Percentiles rank a stretch among this genome's conserved stretches.
phyloP scores from a whole-genome alignment of 1,140 invertebrate species.

The Caenorhabditis brenneri region DNA sequence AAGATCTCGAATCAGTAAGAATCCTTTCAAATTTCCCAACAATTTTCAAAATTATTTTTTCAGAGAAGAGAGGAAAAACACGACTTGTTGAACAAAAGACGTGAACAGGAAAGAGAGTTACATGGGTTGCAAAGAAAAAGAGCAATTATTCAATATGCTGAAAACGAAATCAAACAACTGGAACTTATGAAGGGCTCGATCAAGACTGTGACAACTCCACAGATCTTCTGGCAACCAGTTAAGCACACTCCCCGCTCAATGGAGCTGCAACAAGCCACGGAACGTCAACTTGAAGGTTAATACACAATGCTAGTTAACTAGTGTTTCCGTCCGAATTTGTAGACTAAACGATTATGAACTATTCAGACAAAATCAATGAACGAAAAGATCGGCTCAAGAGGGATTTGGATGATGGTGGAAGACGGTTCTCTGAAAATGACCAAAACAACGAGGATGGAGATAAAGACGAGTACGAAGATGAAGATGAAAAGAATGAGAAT shows the following conservation, averaged over 20 bases:
- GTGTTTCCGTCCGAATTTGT: not conserved
- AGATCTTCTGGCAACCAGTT: constrained; percentile 25
- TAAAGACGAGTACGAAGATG: constrained; percentile 7
- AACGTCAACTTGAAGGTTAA: not conserved
- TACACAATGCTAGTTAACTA: no score
- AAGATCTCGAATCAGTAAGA: constrained; percentile 1
- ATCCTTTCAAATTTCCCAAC: not conserved
- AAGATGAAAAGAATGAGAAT: constrained; percentile 44
- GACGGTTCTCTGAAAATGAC: not conserved
- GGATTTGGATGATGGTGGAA: constrained; percentile 19
- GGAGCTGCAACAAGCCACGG: not conserved
- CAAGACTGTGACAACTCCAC: not conserved
- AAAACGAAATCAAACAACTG: not conserved
- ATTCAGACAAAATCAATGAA: constrained; percentile 34
- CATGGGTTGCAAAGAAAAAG: not conserved
- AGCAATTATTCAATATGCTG: constrained; percentile 41
- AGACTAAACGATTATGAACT: not conserved
- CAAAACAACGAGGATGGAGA: not conserved
- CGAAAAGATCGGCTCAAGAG: constrained; percentile 43
- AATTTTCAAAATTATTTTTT: not conserved
- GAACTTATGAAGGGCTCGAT: constrained; percentile 27
- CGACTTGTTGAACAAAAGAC: constrained; percentile 15
- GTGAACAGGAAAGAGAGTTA: constrained; percentile 29
- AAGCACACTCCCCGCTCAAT: constrained; percentile 36
- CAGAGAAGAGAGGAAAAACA: constrained; percentile 20